Base-by-base conservation (phyloP, 2,888 invertebrate species). In the Nyleta sp. region DNA sequence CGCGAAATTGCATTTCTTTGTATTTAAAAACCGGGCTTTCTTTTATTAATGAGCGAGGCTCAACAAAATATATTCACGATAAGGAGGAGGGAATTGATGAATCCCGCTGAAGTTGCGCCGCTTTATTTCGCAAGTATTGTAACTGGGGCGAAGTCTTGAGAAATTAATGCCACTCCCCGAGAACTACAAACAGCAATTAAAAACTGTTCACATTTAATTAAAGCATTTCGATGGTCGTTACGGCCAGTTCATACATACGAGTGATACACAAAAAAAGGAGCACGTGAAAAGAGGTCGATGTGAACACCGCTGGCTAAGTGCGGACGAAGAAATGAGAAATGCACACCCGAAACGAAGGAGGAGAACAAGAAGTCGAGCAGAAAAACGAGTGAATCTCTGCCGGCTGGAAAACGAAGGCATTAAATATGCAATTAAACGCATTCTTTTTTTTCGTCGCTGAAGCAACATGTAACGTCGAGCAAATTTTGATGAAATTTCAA, bases 131-230 rank as follows among this genome's bases (percentile, higher is more conserved):
- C 79, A 67, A 75, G 68, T 38, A 46, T 57, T 68, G 80, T 80
- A 85, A 86, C 83, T 85, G 65, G 83, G 82, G 80, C 84, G 82
- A 84, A 83, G 82, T 77, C 80, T 74, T 68, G 64, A 65, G 46
- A 84, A 86, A 86, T 86, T 82, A 84, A 86, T 82, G 80, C 76
- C 73, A 80, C 81, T 82, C 81, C 75, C 57, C 68, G n/a, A n/a
- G 72, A 80, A 80, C 81, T 76, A 74, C 78, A 62, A 83, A 74
- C 79, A 60, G 81, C 84, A 84, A 87, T 87, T 84, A 85, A 87
- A 87, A 87, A 85, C 82, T 85, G 84, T 84, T 87, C 84, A 81
- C 83, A 86, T 84, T 86, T 86, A 85, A 87, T 87, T 86, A 85
- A 85, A 88, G 82, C 80, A 82, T 83, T 84, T 84, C 81, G 73